A percentile compares a stretch with the other conserved stretches of the same genome.
Conservation (phyloP, 2,888 invertebrate genomes). For the Hyles lineata region DNA sequence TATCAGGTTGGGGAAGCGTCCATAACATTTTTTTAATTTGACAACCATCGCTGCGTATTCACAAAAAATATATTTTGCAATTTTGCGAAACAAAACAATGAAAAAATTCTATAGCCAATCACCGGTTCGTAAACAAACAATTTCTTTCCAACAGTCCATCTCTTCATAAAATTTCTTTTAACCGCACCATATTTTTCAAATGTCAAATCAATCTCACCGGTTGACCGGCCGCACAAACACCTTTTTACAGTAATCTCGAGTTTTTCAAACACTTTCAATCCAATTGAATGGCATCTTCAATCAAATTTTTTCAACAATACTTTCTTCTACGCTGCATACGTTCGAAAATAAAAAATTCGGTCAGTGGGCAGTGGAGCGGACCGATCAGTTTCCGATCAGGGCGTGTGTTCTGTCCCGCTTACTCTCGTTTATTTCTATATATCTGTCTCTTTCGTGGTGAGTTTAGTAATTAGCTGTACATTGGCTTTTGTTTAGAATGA, state of each 20-base stretch:
- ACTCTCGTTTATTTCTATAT: conserved; percentile 39
- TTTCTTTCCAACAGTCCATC: conserved; percentile 32
- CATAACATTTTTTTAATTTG: too few relatives aligned
- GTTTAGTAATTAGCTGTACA: conserved; percentile 77
- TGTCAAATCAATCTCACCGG: conserved; percentile 19
- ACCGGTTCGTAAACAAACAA: not conserved
- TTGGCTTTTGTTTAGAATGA: conserved; percentile 78
- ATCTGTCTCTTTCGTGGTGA: conserved; percentile 50
- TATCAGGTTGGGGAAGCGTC: too few relatives aligned
- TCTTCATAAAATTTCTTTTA: conserved; percentile 50
- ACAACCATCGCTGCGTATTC: too few relatives aligned
- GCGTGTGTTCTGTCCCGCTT: conserved; percentile 51
- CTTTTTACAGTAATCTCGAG: not conserved
- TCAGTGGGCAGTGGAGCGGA: conserved; percentile 76
- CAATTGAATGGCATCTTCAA: conserved; percentile 21
- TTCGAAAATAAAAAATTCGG: conserved; percentile 68
- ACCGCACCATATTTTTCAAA: not conserved
- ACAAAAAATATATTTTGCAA: not conserved
- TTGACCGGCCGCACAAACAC: conserved; percentile 9
- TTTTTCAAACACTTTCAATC: conserved; percentile 8
- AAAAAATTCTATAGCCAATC: not conserved
- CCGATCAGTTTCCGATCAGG: conserved; percentile 81
- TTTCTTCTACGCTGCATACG: conserved; percentile 11
- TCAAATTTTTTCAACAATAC: conserved; percentile 19
- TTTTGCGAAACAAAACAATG: not conserved